Base-by-base conservation (phyloP, 2,797 vertebrate genomes). In the Pampus argenteus region DNA sequence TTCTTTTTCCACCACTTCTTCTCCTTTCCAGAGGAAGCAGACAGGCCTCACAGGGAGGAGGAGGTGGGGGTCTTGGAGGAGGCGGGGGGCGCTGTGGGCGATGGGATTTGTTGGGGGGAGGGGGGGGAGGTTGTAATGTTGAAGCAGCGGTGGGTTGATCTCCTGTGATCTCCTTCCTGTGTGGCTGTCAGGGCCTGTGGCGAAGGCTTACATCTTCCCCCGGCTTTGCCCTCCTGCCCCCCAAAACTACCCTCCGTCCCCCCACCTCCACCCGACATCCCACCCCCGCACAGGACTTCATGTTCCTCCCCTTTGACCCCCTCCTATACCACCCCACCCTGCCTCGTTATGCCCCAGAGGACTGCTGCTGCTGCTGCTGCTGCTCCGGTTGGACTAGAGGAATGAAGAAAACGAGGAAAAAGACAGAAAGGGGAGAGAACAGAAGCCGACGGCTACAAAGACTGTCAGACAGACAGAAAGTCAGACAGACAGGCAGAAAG, bases 111-210 rank as follows among this genome's bases (percentile, higher is more conserved):
- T n/a, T n/a, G n/a, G n/a, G n/a, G n/a, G n/a, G 71, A 44, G 23
- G 40, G 17, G 51, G 52, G 55, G 48, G 50, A 55, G 71, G 75
- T 8, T 36, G 69, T 59, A 65, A 83, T 84, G 85, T 79, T 78
- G 85, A 81, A 82, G 82, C 78, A 83, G 88, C 49, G 79, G 76
- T 81, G 82, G 91, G 82, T 72, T 88, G 90, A 84, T 92, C 90
- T 88, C 86, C 85, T 93, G 87, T 93, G 92, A 93, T 92, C 88
- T 93, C 83, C 93, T 93, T 94, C 90, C 92, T 94, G 93, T 94
- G 92, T 93, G 93, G 91, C 91, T 93, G 91, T 92, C 85, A 89
- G 76, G 82, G 90, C 92, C 92, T 87, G 86, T 91, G 92, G 93
- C 91, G 74, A 75, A 86, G 83, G 85, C 91, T 93, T 88, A 82